Evolutionary conservation across 35 echinoderm and acorn worm species (phyloP).

Genomic region (Ophiothrix spiculata): DNA sequence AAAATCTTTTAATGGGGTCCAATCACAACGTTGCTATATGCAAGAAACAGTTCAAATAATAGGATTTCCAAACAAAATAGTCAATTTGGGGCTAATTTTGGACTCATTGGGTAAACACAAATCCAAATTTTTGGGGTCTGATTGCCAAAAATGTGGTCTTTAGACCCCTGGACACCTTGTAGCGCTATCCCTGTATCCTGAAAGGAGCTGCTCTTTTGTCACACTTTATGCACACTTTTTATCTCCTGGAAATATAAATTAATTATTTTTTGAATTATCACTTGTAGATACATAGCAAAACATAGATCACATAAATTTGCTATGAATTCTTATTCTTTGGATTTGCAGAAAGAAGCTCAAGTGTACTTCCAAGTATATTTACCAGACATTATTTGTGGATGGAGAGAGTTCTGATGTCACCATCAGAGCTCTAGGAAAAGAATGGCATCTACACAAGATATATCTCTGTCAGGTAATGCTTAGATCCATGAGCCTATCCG

Average conservation of each 20-base stretch:
- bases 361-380: constrained; percentile 93
- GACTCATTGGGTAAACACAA: too few relatives aligned
- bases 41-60: too few relatives aligned
- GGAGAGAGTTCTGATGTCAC: constrained; percentile 91
- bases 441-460: constrained; percentile 92
- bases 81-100: too few relatives aligned
- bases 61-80: too few relatives aligned
- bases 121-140: too few relatives aligned
- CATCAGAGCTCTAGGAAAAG: constrained; percentile 77
- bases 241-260: not conserved
- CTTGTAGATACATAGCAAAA: not conserved
- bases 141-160: too few relatives aligned
- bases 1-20: too few relatives aligned
- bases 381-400: constrained; percentile 87
- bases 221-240: too few relatives aligned
- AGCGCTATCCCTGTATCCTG: too few relatives aligned
- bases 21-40: too few relatives aligned
- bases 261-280: not conserved
- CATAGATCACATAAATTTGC: not conserved
- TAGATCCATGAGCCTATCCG: not conserved
- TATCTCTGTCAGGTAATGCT: constrained; percentile 89
- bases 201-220: too few relatives aligned
- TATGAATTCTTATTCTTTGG: not conserved
- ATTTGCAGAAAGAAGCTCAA: constrained; percentile 85
- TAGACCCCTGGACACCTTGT: too few relatives aligned